A percentile compares a stretch with the other conserved stretches of the same genome.
Evolutionary conservation across 1,140 invertebrate species (phyloP).

Genomic region (Euglossa dilemma): DNA sequence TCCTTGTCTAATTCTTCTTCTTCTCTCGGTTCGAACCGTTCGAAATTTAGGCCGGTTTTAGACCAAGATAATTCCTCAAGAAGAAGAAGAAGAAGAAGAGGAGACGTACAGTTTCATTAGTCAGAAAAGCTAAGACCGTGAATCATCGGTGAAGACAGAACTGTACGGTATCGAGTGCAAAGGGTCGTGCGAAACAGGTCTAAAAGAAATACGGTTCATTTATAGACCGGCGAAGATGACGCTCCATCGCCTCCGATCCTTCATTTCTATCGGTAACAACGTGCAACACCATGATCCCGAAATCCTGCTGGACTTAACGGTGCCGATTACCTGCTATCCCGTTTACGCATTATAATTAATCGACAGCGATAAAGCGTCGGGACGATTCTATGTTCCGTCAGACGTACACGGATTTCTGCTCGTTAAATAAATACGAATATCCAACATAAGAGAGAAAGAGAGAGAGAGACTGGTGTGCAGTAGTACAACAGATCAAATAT

Average conservation of each 20-base stretch:
- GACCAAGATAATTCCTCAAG: conserved; percentile 38
- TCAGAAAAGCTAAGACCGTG: conserved; percentile 55
- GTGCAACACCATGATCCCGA: conserved; percentile 16
- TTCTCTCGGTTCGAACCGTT: too few species aligned
- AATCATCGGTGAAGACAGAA: conserved; percentile 60
- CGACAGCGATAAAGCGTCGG: conserved; percentile 42
- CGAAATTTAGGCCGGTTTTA: not conserved
- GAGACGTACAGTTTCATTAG: conserved; percentile 58
- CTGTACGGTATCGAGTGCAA: conserved; percentile 67
- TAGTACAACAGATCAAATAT: conserved; percentile 9
- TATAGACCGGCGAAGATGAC: conserved; percentile 44
- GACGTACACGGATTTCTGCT: too few species aligned
- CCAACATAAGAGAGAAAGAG: too few species aligned
- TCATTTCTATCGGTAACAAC: conserved; percentile 32
- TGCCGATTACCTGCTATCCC: not conserved
- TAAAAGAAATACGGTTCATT: conserved; percentile 60
- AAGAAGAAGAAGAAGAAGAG: too few species aligned
- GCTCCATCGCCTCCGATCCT: conserved; percentile 21
- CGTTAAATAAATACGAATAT: too few species aligned
- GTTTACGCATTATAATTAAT: conserved; percentile 45
- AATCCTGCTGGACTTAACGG: conserved; percentile 54
- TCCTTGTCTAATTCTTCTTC: too few species aligned
- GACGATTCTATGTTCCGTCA: too few species aligned
- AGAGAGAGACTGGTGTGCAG: not conserved
- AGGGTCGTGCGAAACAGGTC: conserved; percentile 66